Evolutionary conservation across 2,797 vertebrate species (phyloP).

Genomic region (Tamandua tetradactyla): DNA sequence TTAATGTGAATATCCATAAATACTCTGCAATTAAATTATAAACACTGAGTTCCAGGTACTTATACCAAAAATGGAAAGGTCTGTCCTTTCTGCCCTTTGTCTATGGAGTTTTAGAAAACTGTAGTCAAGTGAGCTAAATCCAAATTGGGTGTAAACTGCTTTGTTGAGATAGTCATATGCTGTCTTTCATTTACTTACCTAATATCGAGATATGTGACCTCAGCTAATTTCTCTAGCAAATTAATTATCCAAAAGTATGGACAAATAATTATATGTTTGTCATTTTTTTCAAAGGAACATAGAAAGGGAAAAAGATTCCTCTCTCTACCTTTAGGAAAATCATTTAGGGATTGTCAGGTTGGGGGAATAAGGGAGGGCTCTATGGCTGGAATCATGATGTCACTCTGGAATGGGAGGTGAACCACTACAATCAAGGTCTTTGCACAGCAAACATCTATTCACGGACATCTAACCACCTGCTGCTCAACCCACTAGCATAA

Average conservation of each 20-base stretch:
- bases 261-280: not conserved
- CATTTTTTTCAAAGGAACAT: not conserved
- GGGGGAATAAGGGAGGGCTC: too few relatives aligned
- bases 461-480: too few relatives aligned
- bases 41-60: not conserved
- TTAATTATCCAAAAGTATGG: not conserved
- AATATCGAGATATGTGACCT: not conserved
- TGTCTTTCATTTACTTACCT: constrained; percentile 9
- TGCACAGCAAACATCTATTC: too few relatives aligned
- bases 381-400: too few relatives aligned
- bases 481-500: too few relatives aligned
- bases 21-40: constrained; percentile 32
- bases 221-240: constrained; percentile 24
- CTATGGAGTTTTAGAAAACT: constrained; percentile 21
- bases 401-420: too few relatives aligned
- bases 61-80: constrained; percentile 25
- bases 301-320: not conserved
- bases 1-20: constrained; percentile 31
- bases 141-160: not conserved
- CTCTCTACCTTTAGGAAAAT: not conserved
- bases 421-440: too few relatives aligned
- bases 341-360: not conserved
- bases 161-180: not conserved
- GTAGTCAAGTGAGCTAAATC: not conserved
- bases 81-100: not conserved